Conservation (phyloP, 2,113 vertebrate species). For the Scolopax mira region DNA sequence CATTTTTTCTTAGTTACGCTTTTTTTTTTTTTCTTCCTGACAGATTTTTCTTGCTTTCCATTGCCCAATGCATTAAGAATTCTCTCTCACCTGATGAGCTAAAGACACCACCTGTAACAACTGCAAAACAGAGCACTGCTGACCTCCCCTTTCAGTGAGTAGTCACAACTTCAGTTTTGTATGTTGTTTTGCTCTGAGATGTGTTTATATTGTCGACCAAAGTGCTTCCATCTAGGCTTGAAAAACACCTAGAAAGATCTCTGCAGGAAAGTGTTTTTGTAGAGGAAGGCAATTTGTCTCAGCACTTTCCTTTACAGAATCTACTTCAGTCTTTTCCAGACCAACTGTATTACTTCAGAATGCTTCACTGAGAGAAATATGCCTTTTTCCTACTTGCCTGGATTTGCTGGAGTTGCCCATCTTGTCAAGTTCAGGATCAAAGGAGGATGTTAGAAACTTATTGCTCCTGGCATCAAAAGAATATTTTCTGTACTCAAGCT, state of each 20-base stretch:
- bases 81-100: background rate
- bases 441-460: background rate
- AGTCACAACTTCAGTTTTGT: background rate
- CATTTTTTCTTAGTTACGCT: background rate
- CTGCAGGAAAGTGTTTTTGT: constrained; percentile 29
- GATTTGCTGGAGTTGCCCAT: background rate
- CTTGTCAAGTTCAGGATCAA: background rate
- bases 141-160: constrained; percentile 60
- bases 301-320: constrained; percentile 38
- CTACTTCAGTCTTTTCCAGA: background rate
- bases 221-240: constrained; percentile 15
- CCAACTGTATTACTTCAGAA: background rate
- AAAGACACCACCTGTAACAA: background rate
- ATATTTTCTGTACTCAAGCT: background rate
- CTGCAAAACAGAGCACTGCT: background rate
- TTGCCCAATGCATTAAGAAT: background rate
- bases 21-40: background rate
- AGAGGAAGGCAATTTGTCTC: constrained; percentile 52
- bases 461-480: background rate
- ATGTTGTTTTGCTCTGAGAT: background rate
- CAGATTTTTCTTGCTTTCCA: constrained; percentile 24
- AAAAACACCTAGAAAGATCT: constrained; percentile 43
- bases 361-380: background rate
- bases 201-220: constrained; percentile 6
- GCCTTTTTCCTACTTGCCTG: background rate